A percentile compares a stretch with the other conserved stretches of the same genome.
phyloP scores from a whole-genome alignment of 2,888 invertebrate species.

The Liposcelis brunnea region DNA sequence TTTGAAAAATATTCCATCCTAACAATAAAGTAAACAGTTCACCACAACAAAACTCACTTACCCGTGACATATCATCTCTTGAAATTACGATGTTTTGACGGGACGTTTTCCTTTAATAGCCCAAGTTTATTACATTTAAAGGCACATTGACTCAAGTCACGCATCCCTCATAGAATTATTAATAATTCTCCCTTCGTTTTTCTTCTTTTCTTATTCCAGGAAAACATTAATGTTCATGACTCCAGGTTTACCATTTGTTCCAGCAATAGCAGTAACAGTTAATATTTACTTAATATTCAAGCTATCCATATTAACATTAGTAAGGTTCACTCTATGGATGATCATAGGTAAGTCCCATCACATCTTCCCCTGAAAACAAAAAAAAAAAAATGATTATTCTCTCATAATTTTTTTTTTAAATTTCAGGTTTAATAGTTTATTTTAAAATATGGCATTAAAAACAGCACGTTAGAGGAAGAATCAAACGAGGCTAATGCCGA shows the following conservation, averaged over 20 bases:
- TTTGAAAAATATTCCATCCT: no score
- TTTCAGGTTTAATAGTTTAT: slow-evolving; percentile 75
- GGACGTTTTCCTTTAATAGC: neutral
- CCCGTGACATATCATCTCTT: neutral
- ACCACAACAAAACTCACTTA: no score
- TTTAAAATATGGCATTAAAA: slow-evolving; percentile 85
- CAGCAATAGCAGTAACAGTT: slow-evolving; percentile 74
- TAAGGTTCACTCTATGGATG: slow-evolving; percentile 89
- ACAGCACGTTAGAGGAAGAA: slow-evolving; percentile 56
- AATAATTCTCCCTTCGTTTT: neutral
- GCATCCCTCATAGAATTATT: slow-evolving; percentile 1
- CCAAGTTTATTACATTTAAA: no score
- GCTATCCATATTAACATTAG: slow-evolving; percentile 69
- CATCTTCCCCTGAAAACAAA: neutral
- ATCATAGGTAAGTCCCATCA: slow-evolving; percentile 41
- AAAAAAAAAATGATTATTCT: neutral
- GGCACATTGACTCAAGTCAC: no score
- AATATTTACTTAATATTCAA: slow-evolving; percentile 91
- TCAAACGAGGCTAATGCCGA: slow-evolving; percentile 21
- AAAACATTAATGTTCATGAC: slow-evolving; percentile 69
- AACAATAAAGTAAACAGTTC: no score
- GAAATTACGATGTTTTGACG: neutral
- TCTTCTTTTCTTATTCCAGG: slow-evolving; percentile 29
- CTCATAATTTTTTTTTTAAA: no score
- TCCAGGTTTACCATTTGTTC: slow-evolving; percentile 81